These are phyloP conservation scores for Netelia melanura DNA, from an alignment of 2,888 invertebrate species.

Conservation along the genomic window DNA sequence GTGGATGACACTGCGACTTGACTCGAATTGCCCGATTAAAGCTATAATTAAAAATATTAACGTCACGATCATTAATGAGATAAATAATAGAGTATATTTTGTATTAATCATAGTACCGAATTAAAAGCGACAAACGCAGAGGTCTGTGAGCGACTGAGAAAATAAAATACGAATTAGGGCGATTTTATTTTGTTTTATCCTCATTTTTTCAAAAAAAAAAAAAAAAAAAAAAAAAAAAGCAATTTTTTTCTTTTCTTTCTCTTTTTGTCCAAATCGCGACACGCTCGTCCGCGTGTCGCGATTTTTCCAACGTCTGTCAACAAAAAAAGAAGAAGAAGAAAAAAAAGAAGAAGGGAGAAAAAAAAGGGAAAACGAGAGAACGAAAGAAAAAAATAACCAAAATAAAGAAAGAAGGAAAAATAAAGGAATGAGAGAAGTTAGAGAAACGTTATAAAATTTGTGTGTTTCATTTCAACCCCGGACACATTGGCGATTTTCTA, in stretches of 20 bases:
- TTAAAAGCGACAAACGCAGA: constrained; percentile 75
- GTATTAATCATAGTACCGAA: constrained; percentile 79
- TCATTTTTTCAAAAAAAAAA: not conserved
- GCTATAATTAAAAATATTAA: constrained; percentile 69
- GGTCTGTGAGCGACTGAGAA: constrained; percentile 73
- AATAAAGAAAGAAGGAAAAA: constrained; percentile 38
- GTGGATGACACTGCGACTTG: constrained; percentile 42
- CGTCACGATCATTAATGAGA: constrained; percentile 76
- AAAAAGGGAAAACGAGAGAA: constrained; percentile 49
- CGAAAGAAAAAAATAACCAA: constrained; percentile 27
- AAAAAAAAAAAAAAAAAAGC: too few species aligned
- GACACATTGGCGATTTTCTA: constrained; percentile 45
- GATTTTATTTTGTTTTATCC: constrained; percentile 3
- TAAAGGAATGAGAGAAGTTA: constrained; percentile 48
- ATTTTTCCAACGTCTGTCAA: constrained; percentile 75
- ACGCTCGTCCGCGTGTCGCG: constrained; percentile 58
- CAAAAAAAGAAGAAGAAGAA: constrained; percentile 48
- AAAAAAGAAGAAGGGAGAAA: constrained; percentile 27
- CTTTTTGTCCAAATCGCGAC: constrained; percentile 64
- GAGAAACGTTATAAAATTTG: constrained; percentile 48
- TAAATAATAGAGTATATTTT: constrained; percentile 81
- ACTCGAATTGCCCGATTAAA: constrained; percentile 49
- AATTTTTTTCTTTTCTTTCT: constrained; percentile 31
- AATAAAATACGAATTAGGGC: constrained; percentile 15
- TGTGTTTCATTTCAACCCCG: constrained; percentile 64